Evolutionary conservation across 2,888 invertebrate genomes (phyloP).

Genomic region (Drosophila mettleri): DNA sequence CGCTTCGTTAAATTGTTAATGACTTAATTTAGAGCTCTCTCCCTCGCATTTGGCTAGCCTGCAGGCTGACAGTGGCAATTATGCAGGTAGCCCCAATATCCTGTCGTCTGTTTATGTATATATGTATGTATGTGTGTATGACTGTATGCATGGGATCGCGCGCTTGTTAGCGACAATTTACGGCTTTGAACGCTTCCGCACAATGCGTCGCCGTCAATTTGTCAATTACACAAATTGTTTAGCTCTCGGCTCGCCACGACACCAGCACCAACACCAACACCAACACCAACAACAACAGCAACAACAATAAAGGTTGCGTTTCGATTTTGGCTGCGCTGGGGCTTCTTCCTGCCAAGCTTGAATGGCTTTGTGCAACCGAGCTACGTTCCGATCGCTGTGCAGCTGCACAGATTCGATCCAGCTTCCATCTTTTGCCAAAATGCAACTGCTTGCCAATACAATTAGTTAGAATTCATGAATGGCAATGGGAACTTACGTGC

Average conservation of each 20-base stretch:
- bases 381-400: conserved; percentile 65
- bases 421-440: conserved; percentile 56
- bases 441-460: conserved; percentile 79
- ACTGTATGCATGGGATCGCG: conserved; percentile 29
- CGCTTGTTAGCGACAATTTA: conserved; percentile 82
- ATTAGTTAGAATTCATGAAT: conserved; percentile 84
- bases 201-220: conserved; percentile 83
- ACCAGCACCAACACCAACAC: conserved; percentile 35
- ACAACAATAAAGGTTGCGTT: conserved; percentile 47
- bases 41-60: conserved; percentile 51
- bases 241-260: conserved; percentile 53
- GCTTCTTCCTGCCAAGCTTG: conserved; percentile 60
- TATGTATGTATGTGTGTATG: conserved; percentile 2
- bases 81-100: conserved; percentile 48
- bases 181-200: conserved; percentile 80
- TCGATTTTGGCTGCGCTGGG: conserved; percentile 45
- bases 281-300: conserved; percentile 20
- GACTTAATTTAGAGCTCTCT: conserved; percentile 76
- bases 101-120: conserved; percentile 29
- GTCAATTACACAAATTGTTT: conserved; percentile 84
- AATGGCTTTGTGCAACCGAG: conserved; percentile 58
- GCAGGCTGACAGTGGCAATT: conserved; percentile 48
- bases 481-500: conserved; percentile 47
- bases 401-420: conserved; percentile 80
- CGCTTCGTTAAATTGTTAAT: conserved; percentile 77